These are phyloP conservation scores for Volucella zonaria DNA, from an alignment of 2,888 invertebrate genomes.

Conservation along the genomic window DNA sequence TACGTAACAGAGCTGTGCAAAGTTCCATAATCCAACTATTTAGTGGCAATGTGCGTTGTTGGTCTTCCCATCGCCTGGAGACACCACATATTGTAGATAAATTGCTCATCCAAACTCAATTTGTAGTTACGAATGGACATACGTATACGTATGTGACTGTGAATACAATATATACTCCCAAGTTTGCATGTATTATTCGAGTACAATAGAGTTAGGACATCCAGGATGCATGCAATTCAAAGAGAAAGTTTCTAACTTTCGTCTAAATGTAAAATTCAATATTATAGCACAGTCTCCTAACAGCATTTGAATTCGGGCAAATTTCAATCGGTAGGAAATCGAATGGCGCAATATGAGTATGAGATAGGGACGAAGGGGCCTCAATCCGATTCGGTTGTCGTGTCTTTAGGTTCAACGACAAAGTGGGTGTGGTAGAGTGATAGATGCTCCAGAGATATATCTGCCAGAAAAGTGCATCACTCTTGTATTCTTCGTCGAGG, in stretches of 20 bases:
- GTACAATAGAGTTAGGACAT: constrained; percentile 12
- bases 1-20: background rate
- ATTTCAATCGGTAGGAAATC: constrained; percentile 60
- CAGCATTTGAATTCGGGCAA: constrained; percentile 60
- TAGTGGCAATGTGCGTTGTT: constrained; percentile 34
- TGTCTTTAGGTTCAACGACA: constrained; percentile 12
- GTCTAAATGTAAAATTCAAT: constrained; percentile 48
- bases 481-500: constrained; percentile 24
- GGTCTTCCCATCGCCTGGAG: background rate
- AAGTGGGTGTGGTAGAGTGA: constrained; percentile 31
- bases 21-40: constrained; percentile 43
- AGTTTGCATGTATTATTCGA: constrained; percentile 11
- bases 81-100: constrained; percentile 8
- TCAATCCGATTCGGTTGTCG: background rate
- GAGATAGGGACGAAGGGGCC: background rate
- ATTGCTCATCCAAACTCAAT: constrained; percentile 49
- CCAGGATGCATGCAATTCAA: constrained; percentile 51
- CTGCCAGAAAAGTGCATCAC: constrained; percentile 18
- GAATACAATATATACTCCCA: constrained; percentile 22
- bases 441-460: constrained; percentile 17
- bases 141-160: background rate
- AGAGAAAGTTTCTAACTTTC: constrained; percentile 46
- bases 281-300: constrained; percentile 30
- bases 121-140: constrained; percentile 23
- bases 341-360: constrained; percentile 28